A percentile compares a stretch with the other conserved stretches of the same genome.
Evolutionary conservation across 1,140 invertebrate genomes (phyloP).

Genomic region (Saccostrea glomerata): DNA sequence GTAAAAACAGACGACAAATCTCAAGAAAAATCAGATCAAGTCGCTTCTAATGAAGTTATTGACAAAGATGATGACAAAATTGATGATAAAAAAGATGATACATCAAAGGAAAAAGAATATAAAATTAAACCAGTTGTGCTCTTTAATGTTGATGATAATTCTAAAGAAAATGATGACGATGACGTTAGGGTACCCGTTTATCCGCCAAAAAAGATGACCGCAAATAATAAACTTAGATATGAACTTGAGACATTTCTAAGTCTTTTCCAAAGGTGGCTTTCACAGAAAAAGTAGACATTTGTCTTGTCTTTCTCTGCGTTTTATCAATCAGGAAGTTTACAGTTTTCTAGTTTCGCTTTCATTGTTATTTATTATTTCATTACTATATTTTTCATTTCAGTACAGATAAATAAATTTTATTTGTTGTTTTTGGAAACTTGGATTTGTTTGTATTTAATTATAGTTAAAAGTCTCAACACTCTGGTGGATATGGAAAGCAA

Average conservation of each 20-base stretch:
- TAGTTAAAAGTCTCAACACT: too few relatives aligned
- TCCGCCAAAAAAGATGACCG: background rate
- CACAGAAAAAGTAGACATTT: conserved; percentile 19
- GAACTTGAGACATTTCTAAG: conserved; percentile 14
- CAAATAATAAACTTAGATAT: background rate
- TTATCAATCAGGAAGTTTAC: conserved; percentile 15
- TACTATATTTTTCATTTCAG: conserved; percentile 15
- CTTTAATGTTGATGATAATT: conserved; percentile 7
- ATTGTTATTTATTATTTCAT: conserved; percentile 38
- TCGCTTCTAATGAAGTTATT: background rate
- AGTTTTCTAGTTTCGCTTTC: background rate
- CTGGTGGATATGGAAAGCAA: too few relatives aligned
- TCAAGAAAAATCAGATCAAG: background rate
- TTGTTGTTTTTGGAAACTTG: background rate
- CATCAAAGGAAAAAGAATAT: conserved; percentile 21
- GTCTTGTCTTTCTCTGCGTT: background rate
- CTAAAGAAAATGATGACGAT: background rate
- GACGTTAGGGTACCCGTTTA: background rate
- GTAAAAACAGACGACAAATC: conserved; percentile 1
- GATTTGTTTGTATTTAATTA: background rate
- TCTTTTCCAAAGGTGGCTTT: background rate
- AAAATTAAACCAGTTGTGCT: conserved; percentile 21
- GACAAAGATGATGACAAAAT: background rate
- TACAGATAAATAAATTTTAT: background rate
- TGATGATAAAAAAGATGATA: background rate